A percentile compares a stretch with the other conserved stretches of the same genome.
Conservation (phyloP, 1,140 invertebrate genomes). For the Bradysia coprophila region DNA sequence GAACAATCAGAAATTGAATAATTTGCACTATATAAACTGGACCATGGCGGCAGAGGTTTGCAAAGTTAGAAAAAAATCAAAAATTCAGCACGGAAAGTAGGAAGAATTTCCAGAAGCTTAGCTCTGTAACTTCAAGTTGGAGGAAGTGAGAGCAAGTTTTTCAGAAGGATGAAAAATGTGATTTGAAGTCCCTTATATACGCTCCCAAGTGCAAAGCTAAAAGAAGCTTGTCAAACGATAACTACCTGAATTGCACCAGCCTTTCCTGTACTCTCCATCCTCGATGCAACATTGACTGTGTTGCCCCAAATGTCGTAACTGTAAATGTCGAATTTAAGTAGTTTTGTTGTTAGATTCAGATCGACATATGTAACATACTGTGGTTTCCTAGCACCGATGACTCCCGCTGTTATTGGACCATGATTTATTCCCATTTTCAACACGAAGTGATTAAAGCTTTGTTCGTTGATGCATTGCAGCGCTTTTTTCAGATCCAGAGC, state of each 20-base stretch:
- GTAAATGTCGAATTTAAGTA: no score
- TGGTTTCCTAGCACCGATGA: constrained; percentile 85
- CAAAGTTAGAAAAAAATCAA: constrained; percentile 1
- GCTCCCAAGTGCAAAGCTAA: no score
- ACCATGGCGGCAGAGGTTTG: not conserved
- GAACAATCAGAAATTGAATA: constrained; percentile 7
- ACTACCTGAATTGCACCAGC: constrained; percentile 87
- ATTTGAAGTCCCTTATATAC: no score
- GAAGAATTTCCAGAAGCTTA: no score
- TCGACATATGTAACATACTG: no score
- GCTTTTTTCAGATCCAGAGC: constrained; percentile 78
- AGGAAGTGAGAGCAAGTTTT: no score
- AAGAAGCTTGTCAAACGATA: no score
- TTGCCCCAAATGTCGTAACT: constrained; percentile 93
- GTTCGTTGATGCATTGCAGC: constrained; percentile 78
- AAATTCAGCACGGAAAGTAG: no score
- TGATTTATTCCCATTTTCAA: constrained; percentile 91
- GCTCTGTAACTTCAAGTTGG: no score
- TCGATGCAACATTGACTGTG: constrained; percentile 86
- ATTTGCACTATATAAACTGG: not conserved
- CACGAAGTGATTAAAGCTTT: constrained; percentile 91
- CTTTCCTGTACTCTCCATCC: constrained; percentile 94
- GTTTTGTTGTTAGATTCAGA: no score
- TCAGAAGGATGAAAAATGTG: no score
- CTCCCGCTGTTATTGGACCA: constrained; percentile 84